phyloP scores from a whole-genome alignment of 2,797 vertebrate genomes.

The Xiphophorus birchmanni region DNA sequence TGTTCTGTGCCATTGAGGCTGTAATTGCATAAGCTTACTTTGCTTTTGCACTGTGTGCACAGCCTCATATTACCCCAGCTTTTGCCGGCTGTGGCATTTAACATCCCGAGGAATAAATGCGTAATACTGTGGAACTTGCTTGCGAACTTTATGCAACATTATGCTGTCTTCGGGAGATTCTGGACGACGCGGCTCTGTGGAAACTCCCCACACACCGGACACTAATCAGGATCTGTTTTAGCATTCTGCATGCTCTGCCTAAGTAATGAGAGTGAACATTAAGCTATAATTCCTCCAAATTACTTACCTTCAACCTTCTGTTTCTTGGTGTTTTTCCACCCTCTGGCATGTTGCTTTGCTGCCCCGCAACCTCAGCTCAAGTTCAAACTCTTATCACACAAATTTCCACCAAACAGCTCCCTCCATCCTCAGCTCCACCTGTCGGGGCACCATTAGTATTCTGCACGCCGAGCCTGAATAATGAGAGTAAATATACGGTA shows the following conservation, averaged over 20 bases:
- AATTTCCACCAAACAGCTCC: slow-evolving; percentile 2
- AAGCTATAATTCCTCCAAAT: slow-evolving; percentile 20
- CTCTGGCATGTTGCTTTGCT: background rate
- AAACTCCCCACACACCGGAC: background rate
- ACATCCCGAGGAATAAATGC: slow-evolving; percentile 56
- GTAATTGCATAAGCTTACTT: slow-evolving; percentile 52
- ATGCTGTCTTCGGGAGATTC: slow-evolving; percentile 50
- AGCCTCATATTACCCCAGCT: slow-evolving; percentile 38
- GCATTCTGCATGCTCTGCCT: background rate
- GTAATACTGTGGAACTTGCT: slow-evolving; percentile 41
- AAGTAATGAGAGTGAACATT: slow-evolving; percentile 18
- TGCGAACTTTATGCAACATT: slow-evolving; percentile 45
- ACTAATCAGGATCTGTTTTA: slow-evolving; percentile 12
- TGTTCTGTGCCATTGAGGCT: slow-evolving; percentile 35
- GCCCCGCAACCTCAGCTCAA: background rate
- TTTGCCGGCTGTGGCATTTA: slow-evolving; percentile 49
- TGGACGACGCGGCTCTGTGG: slow-evolving; percentile 12
- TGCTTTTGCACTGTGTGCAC: slow-evolving; percentile 47
- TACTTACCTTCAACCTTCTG: slow-evolving; percentile 19
- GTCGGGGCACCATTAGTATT: slow-evolving; percentile 6
- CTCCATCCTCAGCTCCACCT: background rate
- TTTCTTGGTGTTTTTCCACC: background rate
- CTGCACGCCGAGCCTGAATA: slow-evolving; percentile 1
- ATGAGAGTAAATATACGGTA: slow-evolving; percentile 15
- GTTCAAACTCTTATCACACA: background rate